A percentile compares a stretch with the other conserved stretches of the same genome.
These are phyloP conservation scores for Eurypyga helias DNA, from an alignment of 2,113 vertebrate species.

Conservation along the genomic window DNA sequence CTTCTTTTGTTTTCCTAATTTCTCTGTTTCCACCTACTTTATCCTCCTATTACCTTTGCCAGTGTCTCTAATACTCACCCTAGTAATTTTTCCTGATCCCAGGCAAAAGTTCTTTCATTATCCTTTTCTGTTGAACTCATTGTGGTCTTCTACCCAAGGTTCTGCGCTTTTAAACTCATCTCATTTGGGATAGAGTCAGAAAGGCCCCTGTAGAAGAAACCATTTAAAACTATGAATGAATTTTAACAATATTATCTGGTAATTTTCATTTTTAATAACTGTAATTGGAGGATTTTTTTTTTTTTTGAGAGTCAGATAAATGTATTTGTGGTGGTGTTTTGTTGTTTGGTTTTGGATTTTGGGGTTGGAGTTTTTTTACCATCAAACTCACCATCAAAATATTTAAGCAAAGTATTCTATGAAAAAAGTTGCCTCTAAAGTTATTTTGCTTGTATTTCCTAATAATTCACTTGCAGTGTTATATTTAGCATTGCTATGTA, in stretches of 20 bases:
- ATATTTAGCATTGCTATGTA: background rate
- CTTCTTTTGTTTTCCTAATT: background rate
- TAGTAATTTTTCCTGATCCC: background rate
- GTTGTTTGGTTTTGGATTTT: background rate
- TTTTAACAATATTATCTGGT: fast-evolving
- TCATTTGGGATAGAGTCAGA: background rate
- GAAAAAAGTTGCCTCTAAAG: background rate
- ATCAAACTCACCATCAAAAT: background rate
- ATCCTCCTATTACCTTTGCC: background rate
- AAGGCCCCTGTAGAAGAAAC: background rate
- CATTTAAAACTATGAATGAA: fast-evolving
- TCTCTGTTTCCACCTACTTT: background rate
- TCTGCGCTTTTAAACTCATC: background rate
- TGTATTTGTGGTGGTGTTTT: background rate
- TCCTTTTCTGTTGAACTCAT: background rate
- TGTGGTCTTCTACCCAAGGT: background rate
- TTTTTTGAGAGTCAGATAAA: background rate
- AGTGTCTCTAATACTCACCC: too few relatives aligned
- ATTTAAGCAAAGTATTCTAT: background rate
- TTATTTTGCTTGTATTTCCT: background rate
- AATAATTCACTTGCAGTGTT: background rate
- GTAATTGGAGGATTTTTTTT: background rate
- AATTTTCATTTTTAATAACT: background rate
- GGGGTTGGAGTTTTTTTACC: background rate
- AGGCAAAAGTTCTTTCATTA: background rate